Evolutionary conservation across 1,140 invertebrate genomes (phyloP).

Genomic region (Dryas iulia): DNA sequence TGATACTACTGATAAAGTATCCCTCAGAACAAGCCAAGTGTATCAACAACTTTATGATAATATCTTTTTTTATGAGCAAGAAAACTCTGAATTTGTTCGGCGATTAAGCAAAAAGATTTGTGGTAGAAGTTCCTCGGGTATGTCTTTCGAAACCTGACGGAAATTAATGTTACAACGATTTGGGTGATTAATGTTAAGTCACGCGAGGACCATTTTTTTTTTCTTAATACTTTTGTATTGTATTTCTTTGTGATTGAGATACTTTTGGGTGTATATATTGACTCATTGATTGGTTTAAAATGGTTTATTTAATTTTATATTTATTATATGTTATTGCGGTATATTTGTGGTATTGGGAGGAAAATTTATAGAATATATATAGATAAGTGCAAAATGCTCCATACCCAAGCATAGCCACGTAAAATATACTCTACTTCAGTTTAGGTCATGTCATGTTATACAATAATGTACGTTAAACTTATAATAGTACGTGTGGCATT

Average conservation of each 20-base stretch:
- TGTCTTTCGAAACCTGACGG: conserved; percentile 18
- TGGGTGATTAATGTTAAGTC: conserved; percentile 21
- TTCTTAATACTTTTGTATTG: background rate
- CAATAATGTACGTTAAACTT: too few relatives aligned
- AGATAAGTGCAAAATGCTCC: too few relatives aligned
- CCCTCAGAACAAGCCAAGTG: background rate
- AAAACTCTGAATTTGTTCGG: conserved; percentile 24
- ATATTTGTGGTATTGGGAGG: background rate
- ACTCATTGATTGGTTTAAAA: background rate
- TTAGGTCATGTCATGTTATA: too few relatives aligned
- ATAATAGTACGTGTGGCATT: too few relatives aligned
- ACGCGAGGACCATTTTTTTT: background rate
- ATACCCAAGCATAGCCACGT: too few relatives aligned
- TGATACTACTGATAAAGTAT: background rate
- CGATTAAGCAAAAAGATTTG: conserved; percentile 29
- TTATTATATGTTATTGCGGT: background rate
- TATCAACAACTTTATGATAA: conserved; percentile 3
- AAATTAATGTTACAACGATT: conserved; percentile 18
- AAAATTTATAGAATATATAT: too few relatives aligned
- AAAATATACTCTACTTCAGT: too few relatives aligned
- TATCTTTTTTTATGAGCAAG: conserved; percentile 19
- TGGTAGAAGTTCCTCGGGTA: conserved; percentile 18
- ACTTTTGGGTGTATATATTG: background rate
- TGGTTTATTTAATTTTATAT: background rate
- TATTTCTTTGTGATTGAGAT: background rate